A percentile compares a stretch with the other conserved stretches of the same genome.
These are phyloP conservation scores for Haliclona indistincta DNA, from an alignment of 37 sponge, comb jelly and placozoan genomes.

Conservation along the genomic window DNA sequence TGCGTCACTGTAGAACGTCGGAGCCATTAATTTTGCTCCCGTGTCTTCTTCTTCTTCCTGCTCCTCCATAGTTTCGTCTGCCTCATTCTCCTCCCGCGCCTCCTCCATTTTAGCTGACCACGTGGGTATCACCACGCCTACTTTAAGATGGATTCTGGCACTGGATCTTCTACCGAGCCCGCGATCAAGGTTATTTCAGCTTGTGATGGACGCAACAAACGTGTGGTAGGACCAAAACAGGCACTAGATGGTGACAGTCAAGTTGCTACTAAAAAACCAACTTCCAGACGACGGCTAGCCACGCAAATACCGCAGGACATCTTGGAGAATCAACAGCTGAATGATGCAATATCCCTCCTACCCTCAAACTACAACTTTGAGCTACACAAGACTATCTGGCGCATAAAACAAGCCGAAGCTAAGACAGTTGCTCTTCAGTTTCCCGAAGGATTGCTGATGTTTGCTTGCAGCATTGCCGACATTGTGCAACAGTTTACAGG, in stretches of 20 bases:
- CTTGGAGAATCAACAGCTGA: constrained; percentile 61
- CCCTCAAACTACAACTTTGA: constrained; percentile 98
- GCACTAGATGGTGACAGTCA: not conserved
- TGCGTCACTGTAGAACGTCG: constrained; percentile 46
- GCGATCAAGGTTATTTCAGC: not conserved
- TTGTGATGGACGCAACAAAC: not conserved
- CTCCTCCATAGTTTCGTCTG: too few relatives aligned
- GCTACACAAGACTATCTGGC: constrained; percentile 93
- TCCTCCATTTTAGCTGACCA: too few relatives aligned
- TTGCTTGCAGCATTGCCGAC: constrained; percentile 80
- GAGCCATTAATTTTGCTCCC: too few relatives aligned
- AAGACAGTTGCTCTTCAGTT: constrained; percentile 90
- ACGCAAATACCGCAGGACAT: constrained; percentile 76
- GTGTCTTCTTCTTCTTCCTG: too few relatives aligned
- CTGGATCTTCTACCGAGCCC: not conserved
- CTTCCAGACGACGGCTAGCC: constrained; percentile 39
- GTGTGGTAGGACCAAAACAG: not conserved
- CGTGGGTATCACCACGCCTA: too few relatives aligned
- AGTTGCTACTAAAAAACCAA: constrained; percentile 6
- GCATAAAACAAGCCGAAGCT: constrained; percentile 51
- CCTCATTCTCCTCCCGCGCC: too few relatives aligned
- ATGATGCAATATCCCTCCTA: constrained; percentile 66
- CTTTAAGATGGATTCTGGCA: too few relatives aligned
- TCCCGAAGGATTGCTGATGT: constrained; percentile 93
- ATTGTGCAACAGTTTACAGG: constrained; percentile 81